These are phyloP conservation scores for Xerus inauris DNA, from an alignment of 2,113 vertebrate genomes.

Conservation along the genomic window DNA sequence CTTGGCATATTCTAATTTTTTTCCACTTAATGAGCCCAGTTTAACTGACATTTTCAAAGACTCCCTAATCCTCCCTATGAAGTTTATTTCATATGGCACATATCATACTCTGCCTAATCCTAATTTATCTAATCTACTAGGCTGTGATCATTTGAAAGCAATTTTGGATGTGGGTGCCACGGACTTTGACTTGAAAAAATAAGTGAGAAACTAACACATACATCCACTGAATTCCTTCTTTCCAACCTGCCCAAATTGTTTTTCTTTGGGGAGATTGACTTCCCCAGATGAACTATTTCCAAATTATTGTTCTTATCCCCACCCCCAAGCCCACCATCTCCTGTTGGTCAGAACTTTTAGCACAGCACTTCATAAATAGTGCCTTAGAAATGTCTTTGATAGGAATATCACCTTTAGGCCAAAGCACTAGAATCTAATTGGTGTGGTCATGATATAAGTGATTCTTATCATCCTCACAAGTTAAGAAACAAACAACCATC, in stretches of 20 bases:
- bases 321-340: not conserved
- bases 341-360: not conserved
- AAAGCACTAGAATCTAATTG: not conserved
- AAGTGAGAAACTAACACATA: not conserved
- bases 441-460: not conserved
- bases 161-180: not conserved
- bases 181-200: not conserved
- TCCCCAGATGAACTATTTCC: not conserved
- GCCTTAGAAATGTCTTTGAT: not conserved
- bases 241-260: not conserved
- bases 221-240: not conserved
- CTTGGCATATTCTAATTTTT: not conserved
- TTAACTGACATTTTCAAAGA: not conserved
- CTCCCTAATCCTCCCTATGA: not conserved
- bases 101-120: not conserved
- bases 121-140: not conserved
- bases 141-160: not conserved
- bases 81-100: not conserved
- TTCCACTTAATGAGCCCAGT: not conserved
- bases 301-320: not conserved
- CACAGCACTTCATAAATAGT: not conserved
- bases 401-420: not conserved
- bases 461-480: not conserved
- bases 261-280: not conserved
- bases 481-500: not conserved